phyloP scores from a whole-genome alignment of 1,140 invertebrate species.

The Acromyrmex echinatior region DNA sequence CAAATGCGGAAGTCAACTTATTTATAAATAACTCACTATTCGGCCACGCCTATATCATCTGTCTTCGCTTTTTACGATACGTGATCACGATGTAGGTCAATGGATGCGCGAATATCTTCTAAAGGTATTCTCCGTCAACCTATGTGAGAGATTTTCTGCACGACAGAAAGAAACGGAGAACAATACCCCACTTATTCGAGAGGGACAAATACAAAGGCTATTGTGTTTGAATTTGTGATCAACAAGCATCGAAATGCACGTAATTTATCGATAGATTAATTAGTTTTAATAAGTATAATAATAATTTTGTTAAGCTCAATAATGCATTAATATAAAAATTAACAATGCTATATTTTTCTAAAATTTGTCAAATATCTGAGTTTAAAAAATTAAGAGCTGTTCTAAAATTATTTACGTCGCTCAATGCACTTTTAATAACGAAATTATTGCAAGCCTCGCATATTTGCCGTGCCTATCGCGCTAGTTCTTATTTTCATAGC shows the following conservation, averaged over 20 bases:
- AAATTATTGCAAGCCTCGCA: not conserved
- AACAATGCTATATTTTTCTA: not conserved
- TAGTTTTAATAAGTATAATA: not conserved
- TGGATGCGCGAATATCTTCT: conserved; percentile 72
- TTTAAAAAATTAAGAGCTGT: not conserved
- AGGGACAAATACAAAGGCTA: conserved; percentile 47
- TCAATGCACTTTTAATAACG: not conserved
- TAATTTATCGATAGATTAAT: conserved; percentile 18
- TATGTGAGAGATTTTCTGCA: conserved; percentile 60
- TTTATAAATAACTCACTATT: conserved; percentile 66
- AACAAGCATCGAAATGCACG: conserved; percentile 14
- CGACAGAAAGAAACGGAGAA: conserved; percentile 44
- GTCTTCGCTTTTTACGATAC: conserved; percentile 51
- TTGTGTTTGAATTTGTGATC: conserved; percentile 19
- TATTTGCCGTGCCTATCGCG: not conserved
- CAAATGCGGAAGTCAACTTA: conserved; percentile 64
- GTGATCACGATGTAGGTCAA: conserved; percentile 70
- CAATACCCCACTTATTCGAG: conserved; percentile 44
- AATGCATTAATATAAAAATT: not conserved
- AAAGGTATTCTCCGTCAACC: conserved; percentile 64
- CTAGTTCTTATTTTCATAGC: not conserved
- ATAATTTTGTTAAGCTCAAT: not conserved
- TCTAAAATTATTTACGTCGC: not conserved
- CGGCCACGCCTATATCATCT: conserved; percentile 28
- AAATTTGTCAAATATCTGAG: not conserved